Conservation (phyloP, 2,888 invertebrate species). For the Synanthedon formicaeformis region DNA sequence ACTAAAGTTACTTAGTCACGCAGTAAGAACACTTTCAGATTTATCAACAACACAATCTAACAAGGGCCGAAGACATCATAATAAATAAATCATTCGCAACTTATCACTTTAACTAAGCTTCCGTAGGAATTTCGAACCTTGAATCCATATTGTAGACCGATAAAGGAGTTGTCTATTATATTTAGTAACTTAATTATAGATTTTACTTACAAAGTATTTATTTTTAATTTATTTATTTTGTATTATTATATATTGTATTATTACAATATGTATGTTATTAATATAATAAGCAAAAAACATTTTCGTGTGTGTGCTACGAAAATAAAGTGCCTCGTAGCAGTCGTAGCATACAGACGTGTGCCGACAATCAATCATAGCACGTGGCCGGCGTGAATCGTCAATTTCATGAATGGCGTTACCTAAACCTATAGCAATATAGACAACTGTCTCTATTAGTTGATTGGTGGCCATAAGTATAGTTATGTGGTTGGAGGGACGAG, state of each 20-base stretch:
- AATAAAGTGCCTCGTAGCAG: neutral
- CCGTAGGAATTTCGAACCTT: too few species aligned
- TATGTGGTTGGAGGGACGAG: constrained; percentile 30
- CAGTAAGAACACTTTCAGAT: constrained; percentile 30
- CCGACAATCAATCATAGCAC: constrained; percentile 24
- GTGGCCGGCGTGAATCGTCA: constrained; percentile 22
- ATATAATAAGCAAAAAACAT: too few species aligned
- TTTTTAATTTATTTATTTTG: too few species aligned
- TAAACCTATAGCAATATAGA: constrained; percentile 16
- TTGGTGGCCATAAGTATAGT: constrained; percentile 17
- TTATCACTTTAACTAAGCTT: constrained; percentile 3
- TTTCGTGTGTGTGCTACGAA: too few species aligned
- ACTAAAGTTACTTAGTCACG: constrained; percentile 53
- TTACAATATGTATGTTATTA: too few species aligned
- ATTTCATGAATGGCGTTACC: constrained; percentile 29
- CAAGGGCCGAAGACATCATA: constrained; percentile 12
- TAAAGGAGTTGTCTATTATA: too few species aligned
- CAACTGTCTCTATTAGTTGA: constrained; percentile 40
- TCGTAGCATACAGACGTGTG: neutral
- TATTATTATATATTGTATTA: too few species aligned
- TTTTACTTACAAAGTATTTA: too few species aligned
- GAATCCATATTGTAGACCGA: too few species aligned
- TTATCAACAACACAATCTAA: constrained; percentile 21
- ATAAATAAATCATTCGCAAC: constrained; percentile 16
- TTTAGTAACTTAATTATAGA: too few species aligned